These are phyloP conservation scores for Branchellion lobata DNA, from an alignment of 2,888 invertebrate genomes.

Conservation along the genomic window DNA sequence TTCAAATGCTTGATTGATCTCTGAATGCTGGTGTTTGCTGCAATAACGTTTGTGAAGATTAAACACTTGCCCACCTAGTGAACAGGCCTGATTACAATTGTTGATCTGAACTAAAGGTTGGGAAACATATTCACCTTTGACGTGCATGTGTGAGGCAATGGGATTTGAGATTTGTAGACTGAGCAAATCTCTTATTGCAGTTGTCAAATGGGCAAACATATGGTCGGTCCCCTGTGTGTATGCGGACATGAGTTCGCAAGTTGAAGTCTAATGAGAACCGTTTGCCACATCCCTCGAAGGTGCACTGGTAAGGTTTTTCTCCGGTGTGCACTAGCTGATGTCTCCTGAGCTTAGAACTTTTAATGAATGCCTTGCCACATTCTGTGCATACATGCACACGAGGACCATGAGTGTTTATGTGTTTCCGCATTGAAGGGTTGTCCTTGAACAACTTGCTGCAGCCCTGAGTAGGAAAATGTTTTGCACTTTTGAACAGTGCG, in stretches of 20 bases:
- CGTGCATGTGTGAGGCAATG: slow-evolving; percentile 97
- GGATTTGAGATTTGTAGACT: slow-evolving; percentile 95
- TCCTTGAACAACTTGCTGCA: slow-evolving; percentile 95
- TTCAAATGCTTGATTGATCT: too few relatives aligned
- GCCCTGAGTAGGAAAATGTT: slow-evolving; percentile 66
- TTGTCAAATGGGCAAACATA: slow-evolving; percentile 98
- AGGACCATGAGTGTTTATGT: slow-evolving; percentile 93
- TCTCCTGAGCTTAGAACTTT: slow-evolving; percentile 90
- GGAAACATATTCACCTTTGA: slow-evolving; percentile 55
- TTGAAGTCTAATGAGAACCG: slow-evolving; percentile 94
- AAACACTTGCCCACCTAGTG: too few relatives aligned
- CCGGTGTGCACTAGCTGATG: slow-evolving; percentile 96
- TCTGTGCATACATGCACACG: slow-evolving; percentile 94
- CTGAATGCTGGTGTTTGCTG: too few relatives aligned
- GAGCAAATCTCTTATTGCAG: slow-evolving; percentile 97
- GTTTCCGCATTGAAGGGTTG: slow-evolving; percentile 94
- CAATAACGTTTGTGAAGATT: too few relatives aligned
- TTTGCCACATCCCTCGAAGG: slow-evolving; percentile 95
- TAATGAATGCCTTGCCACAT: slow-evolving; percentile 96
- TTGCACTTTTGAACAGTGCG: background rate
- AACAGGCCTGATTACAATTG: too few relatives aligned
- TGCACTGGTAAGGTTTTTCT: slow-evolving; percentile 93
- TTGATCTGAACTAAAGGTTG: too few relatives aligned
- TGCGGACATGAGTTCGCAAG: slow-evolving; percentile 93
- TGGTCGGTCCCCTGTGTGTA: slow-evolving; percentile 92